Base-by-base conservation (phyloP, 2,113 vertebrate species). In the Lepus timidus region DNA sequence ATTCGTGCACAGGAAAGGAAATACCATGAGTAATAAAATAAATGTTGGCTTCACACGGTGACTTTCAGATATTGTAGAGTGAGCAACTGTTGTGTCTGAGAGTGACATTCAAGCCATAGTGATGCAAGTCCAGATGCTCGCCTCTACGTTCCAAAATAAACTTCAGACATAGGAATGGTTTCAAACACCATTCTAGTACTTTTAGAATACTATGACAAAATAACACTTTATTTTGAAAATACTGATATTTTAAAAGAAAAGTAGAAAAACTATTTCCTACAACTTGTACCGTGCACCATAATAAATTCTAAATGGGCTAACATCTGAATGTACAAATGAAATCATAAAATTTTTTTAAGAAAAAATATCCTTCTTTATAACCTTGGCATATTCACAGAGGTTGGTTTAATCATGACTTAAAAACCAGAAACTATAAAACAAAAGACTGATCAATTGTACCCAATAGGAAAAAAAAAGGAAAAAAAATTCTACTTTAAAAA, bases 101-200 rank as follows among this genome's bases (percentile, higher is more conserved):
- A 67, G 22, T 19, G 9, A 88, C 44, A 19, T n/a, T 88, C n/a
- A 65, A 78, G 62, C 33, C 22, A 75, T 7, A n/a, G 70, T 27
- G 36, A 71, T 65, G 65, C 91, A 82, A 71, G 44, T 39, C 75
- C 52, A 51, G 55, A 78, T 31, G 29, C 36, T 39, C 23, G 75
- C 23, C 31, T 49, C 8, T 31, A 65, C 62, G 9, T 55, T 89
- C 75, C 81, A 90, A 94, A 85, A 61, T 64, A 94, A 80, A 89
- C n/a, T 20, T 89, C 58, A 92, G 82, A 76, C 65, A 58, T 75
- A 85, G 70, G 55, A 55, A 75, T 85, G 74, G n/a, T 76, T 90
- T 93, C 33, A 23, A 6, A 64, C 3, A 64, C 31, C 51, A 79
- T 68, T 65, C 74, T 85, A 94, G n/a, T 80, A 68, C 25, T 92